Conservation (phyloP, 2,113 vertebrate species). For the Solenodon paradoxus region DNA sequence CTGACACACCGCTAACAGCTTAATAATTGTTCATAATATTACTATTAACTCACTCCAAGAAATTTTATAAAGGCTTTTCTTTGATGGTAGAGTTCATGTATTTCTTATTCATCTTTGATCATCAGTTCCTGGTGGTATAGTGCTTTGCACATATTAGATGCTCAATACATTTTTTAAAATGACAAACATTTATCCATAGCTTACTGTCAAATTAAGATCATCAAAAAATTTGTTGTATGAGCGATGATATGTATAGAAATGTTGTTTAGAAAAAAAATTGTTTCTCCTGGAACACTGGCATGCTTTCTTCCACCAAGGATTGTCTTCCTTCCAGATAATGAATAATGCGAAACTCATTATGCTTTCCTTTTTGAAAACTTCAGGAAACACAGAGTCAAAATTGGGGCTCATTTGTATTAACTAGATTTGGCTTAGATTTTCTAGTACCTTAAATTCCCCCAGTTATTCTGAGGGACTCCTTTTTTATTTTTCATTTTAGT, state of each 20-base stretch:
- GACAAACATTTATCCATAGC: neutral
- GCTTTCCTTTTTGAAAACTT: neutral
- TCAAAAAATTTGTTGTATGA: neutral
- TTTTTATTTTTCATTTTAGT: neutral
- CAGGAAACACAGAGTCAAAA: neutral
- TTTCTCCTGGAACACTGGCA: neutral
- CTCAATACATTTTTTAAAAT: neutral
- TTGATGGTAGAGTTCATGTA: neutral
- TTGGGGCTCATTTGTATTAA: neutral
- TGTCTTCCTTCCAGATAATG: too few relatives aligned
- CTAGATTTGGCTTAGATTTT: slow-evolving; percentile 5
- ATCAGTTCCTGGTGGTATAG: neutral
- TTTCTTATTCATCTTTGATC: neutral
- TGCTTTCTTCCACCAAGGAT: neutral
- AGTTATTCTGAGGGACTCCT: neutral
- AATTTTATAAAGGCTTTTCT: neutral
- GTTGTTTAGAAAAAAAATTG: neutral
- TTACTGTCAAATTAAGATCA: slow-evolving; percentile 1
- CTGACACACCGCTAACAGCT: neutral
- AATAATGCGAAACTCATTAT: neutral
- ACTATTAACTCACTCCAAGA: neutral
- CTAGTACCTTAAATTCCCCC: neutral
- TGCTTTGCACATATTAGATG: neutral
- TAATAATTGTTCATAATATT: neutral
- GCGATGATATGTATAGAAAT: neutral